Percentiles rank a stretch among this genome's conserved stretches.
Conservation (phyloP, 2,113 vertebrate species). For the Sapajus apella region DNA sequence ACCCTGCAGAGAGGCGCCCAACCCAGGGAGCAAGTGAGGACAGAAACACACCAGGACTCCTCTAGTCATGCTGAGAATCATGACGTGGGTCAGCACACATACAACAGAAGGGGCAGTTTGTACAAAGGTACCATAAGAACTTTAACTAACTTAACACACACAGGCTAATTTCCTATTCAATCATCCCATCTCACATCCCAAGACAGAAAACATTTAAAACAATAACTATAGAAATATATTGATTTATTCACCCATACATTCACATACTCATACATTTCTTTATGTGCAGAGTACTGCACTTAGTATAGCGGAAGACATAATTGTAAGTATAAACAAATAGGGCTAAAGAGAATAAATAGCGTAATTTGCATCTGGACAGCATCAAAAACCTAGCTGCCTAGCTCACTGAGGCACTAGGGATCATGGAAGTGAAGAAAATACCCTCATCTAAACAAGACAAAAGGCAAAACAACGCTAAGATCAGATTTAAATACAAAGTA, state of each 20-base stretch:
- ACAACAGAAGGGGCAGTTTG: background rate
- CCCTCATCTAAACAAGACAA: constrained; percentile 20
- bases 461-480: constrained; percentile 47
- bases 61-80: background rate
- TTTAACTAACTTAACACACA: background rate
- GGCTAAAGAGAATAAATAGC: background rate
- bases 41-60: background rate
- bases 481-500: constrained; percentile 68
- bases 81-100: no score
- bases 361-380: background rate
- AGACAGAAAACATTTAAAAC: background rate
- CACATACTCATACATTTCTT: background rate
- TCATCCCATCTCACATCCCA: background rate
- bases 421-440: background rate
- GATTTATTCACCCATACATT: background rate
- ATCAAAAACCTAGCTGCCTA: background rate
- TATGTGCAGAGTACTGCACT: background rate
- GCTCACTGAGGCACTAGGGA: background rate
- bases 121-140: background rate
- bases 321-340: background rate
- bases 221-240: background rate
- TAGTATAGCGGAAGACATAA: background rate
- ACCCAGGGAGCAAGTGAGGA: background rate
- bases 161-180: background rate
- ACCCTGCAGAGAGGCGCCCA: background rate